phyloP scores from a whole-genome alignment of 2,888 invertebrate species.

The Argyresthia goedartella region DNA sequence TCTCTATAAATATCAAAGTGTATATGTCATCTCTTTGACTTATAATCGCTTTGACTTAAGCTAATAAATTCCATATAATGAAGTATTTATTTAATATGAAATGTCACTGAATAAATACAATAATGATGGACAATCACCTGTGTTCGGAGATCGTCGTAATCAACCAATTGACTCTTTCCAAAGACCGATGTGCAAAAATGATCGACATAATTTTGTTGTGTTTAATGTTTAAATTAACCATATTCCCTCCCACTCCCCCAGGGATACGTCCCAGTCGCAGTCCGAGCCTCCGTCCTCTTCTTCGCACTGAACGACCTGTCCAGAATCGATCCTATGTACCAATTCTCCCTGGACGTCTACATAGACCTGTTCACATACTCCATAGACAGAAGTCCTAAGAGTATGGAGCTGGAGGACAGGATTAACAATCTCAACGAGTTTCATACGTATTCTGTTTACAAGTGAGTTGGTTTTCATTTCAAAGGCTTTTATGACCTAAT shows the following conservation, averaged over 20 bases:
- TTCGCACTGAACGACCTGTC: slow-evolving; percentile 91
- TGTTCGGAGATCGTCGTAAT: too few relatives aligned
- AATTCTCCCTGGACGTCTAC: slow-evolving; percentile 90
- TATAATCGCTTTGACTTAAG: too few relatives aligned
- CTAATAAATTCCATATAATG: too few relatives aligned
- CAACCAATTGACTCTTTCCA: too few relatives aligned
- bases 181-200: too few relatives aligned
- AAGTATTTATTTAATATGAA: too few relatives aligned
- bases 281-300: slow-evolving; percentile 87
- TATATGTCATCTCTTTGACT: too few relatives aligned
- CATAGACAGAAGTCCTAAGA: slow-evolving; percentile 85
- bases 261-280: slow-evolving; percentile 86
- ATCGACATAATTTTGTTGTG: too few relatives aligned
- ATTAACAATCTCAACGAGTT: slow-evolving; percentile 85
- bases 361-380: slow-evolving; percentile 84
- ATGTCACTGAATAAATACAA: too few relatives aligned
- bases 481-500: neutral
- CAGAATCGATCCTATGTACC: slow-evolving; percentile 93
- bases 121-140: too few relatives aligned
- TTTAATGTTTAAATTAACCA: too few relatives aligned
- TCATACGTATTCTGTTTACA: slow-evolving; percentile 89
- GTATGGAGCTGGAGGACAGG: slow-evolving; percentile 76
- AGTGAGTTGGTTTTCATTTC: slow-evolving; percentile 54
- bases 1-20: too few relatives aligned
- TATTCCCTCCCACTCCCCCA: slow-evolving; percentile 22